phyloP scores from a whole-genome alignment of 2,113 vertebrate genomes.

The Coryphaenoides rupestris region DNA sequence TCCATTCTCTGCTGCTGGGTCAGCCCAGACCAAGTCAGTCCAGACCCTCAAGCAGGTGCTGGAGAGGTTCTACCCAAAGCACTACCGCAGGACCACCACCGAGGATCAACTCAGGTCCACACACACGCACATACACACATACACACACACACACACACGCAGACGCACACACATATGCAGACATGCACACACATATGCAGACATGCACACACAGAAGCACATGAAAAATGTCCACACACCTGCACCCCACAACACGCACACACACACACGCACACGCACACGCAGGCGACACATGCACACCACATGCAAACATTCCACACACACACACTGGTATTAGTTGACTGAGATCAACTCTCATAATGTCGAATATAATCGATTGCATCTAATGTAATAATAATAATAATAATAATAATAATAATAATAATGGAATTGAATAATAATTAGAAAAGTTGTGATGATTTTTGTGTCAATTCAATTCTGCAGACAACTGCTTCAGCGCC shows the following conservation, averaged over 20 bases:
- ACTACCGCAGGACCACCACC: conserved; percentile 80
- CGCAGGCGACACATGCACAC: background rate
- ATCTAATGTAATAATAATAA: too few relatives aligned
- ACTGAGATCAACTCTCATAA: too few relatives aligned
- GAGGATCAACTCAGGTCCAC: conserved; percentile 91
- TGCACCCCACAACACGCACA: background rate
- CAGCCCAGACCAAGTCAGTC: conserved; percentile 80
- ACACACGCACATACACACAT: background rate
- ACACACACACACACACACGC: background rate
- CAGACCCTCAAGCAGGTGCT: conserved; percentile 90
- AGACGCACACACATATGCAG: background rate
- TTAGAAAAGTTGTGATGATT: background rate
- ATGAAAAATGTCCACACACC: background rate
- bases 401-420: too few relatives aligned
- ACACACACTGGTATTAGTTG: background rate
- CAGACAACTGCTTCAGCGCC: conserved; percentile 86
- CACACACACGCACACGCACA: background rate
- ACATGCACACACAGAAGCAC: background rate
- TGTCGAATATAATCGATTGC: too few relatives aligned
- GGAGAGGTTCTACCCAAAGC: conserved; percentile 92
- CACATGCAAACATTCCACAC: background rate
- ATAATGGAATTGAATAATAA: too few relatives aligned
- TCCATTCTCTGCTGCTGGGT: conserved; percentile 81
- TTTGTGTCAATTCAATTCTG: background rate
- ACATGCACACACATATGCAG: background rate